A percentile compares a stretch with the other conserved stretches of the same genome.
phyloP scores from a whole-genome alignment of 2,113 vertebrate species.

The Empidonax traillii region DNA sequence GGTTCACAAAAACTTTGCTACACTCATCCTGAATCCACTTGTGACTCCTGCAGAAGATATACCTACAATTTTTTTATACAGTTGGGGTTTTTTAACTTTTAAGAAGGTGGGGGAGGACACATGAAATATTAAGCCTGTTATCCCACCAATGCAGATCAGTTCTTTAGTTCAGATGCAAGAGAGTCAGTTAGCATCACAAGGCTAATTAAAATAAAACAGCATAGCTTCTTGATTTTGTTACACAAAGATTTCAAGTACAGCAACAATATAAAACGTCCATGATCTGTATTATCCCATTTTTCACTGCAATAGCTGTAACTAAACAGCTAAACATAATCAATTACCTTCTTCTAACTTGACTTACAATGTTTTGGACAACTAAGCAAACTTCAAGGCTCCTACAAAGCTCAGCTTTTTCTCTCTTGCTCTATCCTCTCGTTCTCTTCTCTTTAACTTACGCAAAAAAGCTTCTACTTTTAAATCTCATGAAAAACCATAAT shows the following conservation, averaged over 20 bases:
- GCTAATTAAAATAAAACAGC: background rate
- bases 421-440: background rate
- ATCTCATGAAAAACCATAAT: background rate
- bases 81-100: background rate
- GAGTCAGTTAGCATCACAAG: background rate
- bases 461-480: background rate
- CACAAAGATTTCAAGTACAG: background rate
- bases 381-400: background rate
- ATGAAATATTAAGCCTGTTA: background rate
- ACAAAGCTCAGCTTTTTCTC: background rate
- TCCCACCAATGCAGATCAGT: background rate
- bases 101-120: background rate
- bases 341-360: background rate
- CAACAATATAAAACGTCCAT: background rate
- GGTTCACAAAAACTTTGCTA: background rate
- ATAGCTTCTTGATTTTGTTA: background rate
- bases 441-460: background rate
- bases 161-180: background rate
- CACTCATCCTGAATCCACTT: background rate
- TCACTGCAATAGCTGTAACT: background rate
- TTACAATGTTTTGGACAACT: background rate
- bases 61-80: background rate
- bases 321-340: background rate
- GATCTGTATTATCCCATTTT: background rate
- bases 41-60: background rate